Evolutionary conservation across 2,113 vertebrate genomes (phyloP).

Genomic region (Grus americana): DNA sequence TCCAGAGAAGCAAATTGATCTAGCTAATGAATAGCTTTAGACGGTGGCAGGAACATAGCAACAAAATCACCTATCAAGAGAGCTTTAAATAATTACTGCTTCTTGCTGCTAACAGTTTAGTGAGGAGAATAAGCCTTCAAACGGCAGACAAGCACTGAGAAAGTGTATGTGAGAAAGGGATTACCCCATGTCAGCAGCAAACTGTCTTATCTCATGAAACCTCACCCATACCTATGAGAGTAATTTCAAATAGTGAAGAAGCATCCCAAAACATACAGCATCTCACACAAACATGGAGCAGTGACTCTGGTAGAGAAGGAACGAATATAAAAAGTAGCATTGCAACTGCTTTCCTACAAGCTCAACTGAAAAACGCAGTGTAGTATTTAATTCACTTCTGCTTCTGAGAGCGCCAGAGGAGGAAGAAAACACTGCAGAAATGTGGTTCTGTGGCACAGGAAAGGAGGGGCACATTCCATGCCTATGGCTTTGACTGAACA

Average conservation of each 20-base stretch:
- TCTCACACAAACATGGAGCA: not conserved
- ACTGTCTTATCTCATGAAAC: not conserved
- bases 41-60: not conserved
- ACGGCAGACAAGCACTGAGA: not conserved
- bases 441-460: slow-evolving; percentile 19
- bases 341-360: not conserved
- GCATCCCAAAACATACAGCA: not conserved
- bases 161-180: not conserved
- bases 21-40: not conserved
- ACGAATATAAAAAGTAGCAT: not conserved
- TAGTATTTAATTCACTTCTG: not conserved
- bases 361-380: not conserved
- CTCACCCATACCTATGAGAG: fast-evolving
- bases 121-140: not conserved
- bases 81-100: not conserved
- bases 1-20: not conserved
- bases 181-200: not conserved
- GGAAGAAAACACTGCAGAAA: slow-evolving; percentile 10
- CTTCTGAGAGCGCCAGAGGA: not conserved
- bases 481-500: not conserved
- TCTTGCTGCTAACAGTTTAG: not conserved
- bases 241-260: not conserved
- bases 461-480: slow-evolving; percentile 53
- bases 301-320: not conserved
- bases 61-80: not conserved